Percentiles rank a stretch among this genome's conserved stretches.
phyloP scores from a whole-genome alignment of 2,113 vertebrate species.

The Columba livia region DNA sequence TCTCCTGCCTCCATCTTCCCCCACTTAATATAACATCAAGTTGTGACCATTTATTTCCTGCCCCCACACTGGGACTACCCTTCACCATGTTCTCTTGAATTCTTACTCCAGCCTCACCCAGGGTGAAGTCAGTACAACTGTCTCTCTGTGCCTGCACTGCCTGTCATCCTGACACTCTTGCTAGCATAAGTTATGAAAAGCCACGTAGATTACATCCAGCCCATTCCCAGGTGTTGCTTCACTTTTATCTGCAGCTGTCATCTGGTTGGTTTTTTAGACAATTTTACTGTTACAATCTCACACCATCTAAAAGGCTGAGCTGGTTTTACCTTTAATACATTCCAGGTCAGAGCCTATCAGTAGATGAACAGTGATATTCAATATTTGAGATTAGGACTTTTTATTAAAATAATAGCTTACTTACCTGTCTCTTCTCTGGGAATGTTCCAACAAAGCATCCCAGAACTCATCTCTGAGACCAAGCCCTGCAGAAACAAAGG shows the following conservation, averaged over 20 bases:
- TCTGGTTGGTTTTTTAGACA: not conserved
- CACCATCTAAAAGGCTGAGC: not conserved
- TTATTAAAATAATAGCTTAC: not conserved
- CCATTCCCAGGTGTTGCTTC: not conserved
- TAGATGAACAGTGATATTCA: not conserved
- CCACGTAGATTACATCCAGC: not conserved
- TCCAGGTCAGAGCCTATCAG: not conserved
- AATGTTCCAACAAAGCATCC: not conserved
- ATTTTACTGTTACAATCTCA: not conserved
- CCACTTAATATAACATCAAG: not conserved
- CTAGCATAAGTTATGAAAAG: not conserved
- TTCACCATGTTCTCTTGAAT: not conserved
- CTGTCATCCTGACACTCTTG: not conserved
- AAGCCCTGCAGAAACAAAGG: conserved; percentile 9
- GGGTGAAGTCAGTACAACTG: not conserved
- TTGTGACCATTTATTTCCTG: not conserved
- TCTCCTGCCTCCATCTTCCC: not conserved
- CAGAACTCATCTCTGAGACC: not conserved
- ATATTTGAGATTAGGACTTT: not conserved
- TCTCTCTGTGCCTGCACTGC: not conserved
- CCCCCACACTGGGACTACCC: not conserved
- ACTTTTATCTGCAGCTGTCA: not conserved
- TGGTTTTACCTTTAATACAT: not conserved
- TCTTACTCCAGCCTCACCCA: not conserved
- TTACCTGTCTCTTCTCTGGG: not conserved